phyloP scores from a whole-genome alignment of 2,797 vertebrate genomes.

The Manis crassicaudata region DNA sequence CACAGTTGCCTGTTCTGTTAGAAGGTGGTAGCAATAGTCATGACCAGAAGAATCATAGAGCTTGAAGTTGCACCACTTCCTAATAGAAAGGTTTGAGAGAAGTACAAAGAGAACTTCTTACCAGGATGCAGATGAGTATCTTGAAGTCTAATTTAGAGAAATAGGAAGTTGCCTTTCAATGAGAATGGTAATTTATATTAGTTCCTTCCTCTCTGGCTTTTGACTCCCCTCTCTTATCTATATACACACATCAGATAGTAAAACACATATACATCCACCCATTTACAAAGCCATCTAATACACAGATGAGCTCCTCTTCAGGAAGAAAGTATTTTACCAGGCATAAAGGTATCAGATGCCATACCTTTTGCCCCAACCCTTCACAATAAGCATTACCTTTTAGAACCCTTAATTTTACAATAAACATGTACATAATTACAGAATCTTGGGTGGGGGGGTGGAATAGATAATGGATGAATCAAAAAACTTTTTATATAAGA shows the following conservation, averaged over 20 bases:
- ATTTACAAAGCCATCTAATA: slow-evolving; percentile 38
- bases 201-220: neutral
- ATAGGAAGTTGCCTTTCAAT: slow-evolving; percentile 37
- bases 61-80: neutral
- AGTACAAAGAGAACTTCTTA: neutral
- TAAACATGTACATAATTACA: neutral
- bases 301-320: neutral
- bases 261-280: neutral
- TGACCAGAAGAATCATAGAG: neutral
- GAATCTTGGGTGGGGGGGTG: too few relatives aligned
- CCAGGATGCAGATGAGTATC: neutral
- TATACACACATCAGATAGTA: neutral
- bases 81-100: neutral
- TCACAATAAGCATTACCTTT: neutral
- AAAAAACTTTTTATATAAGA: slow-evolving; percentile 30
- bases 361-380: neutral
- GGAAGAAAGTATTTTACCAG: slow-evolving; percentile 35
- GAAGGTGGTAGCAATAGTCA: neutral
- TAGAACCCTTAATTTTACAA: slow-evolving; percentile 27
- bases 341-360: neutral
- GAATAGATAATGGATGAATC: slow-evolving; percentile 6
- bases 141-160: slow-evolving; percentile 39
- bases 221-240: neutral
- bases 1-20: neutral
- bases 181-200: slow-evolving; percentile 4